Evolutionary conservation across 1,140 invertebrate species (phyloP).

Genomic region (Temnothorax curvispinosus): DNA sequence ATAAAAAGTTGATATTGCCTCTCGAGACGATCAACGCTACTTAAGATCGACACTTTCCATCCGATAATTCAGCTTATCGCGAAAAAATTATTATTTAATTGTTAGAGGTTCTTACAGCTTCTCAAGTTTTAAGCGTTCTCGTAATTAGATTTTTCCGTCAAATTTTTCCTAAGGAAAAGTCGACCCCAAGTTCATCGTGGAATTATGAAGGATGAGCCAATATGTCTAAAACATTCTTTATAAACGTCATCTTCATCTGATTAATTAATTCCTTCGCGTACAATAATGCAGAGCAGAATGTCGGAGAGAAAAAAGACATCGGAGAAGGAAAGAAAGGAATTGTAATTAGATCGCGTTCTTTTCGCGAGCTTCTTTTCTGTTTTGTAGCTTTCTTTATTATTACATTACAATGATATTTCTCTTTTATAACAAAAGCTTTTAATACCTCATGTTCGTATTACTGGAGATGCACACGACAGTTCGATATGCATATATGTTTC

Average conservation of each 20-base stretch:
- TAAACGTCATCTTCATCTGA: constrained; percentile 40
- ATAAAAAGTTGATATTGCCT: constrained; percentile 28
- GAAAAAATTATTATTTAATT: constrained; percentile 49
- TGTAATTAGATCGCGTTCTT: constrained; percentile 12
- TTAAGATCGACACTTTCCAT: constrained; percentile 17
- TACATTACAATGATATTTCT: constrained; percentile 19
- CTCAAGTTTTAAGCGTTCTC: constrained; percentile 3
- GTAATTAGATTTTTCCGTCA: constrained; percentile 31
- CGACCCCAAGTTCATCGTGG: neutral
- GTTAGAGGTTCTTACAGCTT: neutral
- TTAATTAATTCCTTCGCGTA: constrained; percentile 42
- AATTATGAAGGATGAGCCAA: constrained; percentile 49
- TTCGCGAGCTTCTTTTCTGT: neutral
- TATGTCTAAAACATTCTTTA: constrained; percentile 23
- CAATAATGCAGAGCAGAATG: constrained; percentile 36
- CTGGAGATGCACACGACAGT: constrained; percentile 10
- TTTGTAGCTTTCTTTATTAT: constrained; percentile 56
- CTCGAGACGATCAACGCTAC: constrained; percentile 10
- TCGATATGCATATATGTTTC: constrained; percentile 27
- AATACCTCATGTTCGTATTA: constrained; percentile 70
- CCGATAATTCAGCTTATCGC: constrained; percentile 38
- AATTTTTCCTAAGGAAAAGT: constrained; percentile 6
- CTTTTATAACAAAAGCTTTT: constrained; percentile 49
- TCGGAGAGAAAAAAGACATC: neutral
- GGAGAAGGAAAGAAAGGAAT: constrained; percentile 4